Base-by-base conservation (phyloP, 2,888 invertebrate species). In the Pemphredon lugubris region DNA sequence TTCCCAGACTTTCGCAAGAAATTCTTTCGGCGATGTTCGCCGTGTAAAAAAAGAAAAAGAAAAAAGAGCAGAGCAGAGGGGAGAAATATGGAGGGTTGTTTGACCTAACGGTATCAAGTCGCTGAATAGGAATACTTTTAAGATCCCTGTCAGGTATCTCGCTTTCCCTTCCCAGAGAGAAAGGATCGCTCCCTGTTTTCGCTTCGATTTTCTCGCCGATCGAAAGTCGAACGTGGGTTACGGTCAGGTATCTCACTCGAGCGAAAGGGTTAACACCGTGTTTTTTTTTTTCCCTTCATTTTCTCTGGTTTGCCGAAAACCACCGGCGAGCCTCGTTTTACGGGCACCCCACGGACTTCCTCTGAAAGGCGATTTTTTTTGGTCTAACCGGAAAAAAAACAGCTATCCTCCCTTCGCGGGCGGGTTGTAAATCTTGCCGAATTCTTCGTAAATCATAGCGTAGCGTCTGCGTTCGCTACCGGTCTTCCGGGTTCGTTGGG, bases 291-390 rank as follows among this genome's bases (percentile, higher is more conserved):
- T 16, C 1, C 16, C 73, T 54, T 65, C 68, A 83, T 84, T 87
- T 83, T 85, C 81, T 81, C 81, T 81, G 83, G 81, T 84, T 85
- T 82, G 81, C 73, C 75, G 75, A 72, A 67, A 83, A 77, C 78
- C 72, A 75, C 83, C 80, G 77, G 77, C 72, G 66, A 68, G 47
- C 61, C 61, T 48, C 75, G 73, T 73, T 13, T n/a, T 21, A 39
- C 81, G 79, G 83, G n/a, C 73, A 73, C 75, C 77, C 75, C 79
- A 85, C 84, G 78, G 81, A 77, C 73, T 73, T 73, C 75, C 77
- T 65, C 72, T 40, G 48, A 73, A 71, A 73, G 78, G 64, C 69
- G 37, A 58, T 61, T 72, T 72, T 69, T 71, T 68, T 39, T 73
- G 44, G 60, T 54, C 23, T 44, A 45, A 14, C 18, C 21, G 3